phyloP scores from a whole-genome alignment of 2,888 invertebrate species.

The Rhingia campestris region DNA sequence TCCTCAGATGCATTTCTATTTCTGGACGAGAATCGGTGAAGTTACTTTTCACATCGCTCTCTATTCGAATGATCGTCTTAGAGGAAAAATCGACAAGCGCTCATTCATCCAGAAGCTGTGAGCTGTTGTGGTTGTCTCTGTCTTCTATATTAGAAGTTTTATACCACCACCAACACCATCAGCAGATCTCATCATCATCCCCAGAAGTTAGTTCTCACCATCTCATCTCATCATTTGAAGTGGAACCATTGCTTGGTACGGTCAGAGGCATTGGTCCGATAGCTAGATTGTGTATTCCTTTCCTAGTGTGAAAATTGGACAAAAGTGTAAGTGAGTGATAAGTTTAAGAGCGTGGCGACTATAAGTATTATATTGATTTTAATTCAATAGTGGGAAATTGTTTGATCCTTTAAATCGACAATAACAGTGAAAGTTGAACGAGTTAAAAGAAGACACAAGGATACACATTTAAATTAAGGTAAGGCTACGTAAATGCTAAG shows the following conservation, averaged over 20 bases:
- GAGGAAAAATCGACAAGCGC: slow-evolving; percentile 37
- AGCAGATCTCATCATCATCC: slow-evolving; percentile 27
- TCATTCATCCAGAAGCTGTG: slow-evolving; percentile 59
- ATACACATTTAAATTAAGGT: slow-evolving; percentile 18
- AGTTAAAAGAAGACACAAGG: not conserved
- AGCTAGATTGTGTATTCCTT: slow-evolving; percentile 15
- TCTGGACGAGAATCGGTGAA: slow-evolving; percentile 64
- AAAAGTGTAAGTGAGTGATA: slow-evolving; percentile 16
- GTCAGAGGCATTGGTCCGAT: slow-evolving; percentile 65
- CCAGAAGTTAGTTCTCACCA: slow-evolving; percentile 31
- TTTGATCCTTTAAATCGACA: not conserved
- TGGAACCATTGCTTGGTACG: slow-evolving; percentile 64
- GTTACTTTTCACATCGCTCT: slow-evolving; percentile 54
- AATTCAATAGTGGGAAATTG: not conserved
- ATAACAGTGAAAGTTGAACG: not conserved
- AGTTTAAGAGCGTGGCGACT: not conserved
- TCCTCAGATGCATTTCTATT: slow-evolving; percentile 59
- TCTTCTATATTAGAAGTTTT: slow-evolving; percentile 20
- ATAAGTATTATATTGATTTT: not conserved
- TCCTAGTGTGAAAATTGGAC: slow-evolving; percentile 9
- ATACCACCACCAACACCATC: slow-evolving; percentile 16
- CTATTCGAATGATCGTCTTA: slow-evolving; percentile 42
- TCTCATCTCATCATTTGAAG: slow-evolving; percentile 44
- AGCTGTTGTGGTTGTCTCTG: slow-evolving; percentile 45
- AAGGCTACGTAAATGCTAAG: not conserved